Evolutionary conservation across 2,888 invertebrate species (phyloP), one percentile per base, ranked within the genome.

Genomic region (Hirtodrosophila confusa): DNA sequence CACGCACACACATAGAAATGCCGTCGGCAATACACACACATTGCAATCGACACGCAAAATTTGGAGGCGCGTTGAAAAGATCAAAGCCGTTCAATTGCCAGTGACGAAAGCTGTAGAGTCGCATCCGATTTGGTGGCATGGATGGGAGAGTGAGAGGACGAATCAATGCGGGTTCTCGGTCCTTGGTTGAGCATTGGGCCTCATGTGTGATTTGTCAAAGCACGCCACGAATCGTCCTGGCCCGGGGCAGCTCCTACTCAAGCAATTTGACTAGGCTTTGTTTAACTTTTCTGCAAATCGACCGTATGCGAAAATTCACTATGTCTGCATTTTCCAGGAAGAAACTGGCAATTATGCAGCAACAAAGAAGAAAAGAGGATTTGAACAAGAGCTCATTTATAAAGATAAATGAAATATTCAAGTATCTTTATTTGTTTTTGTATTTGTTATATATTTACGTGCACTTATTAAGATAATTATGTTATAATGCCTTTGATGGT

Each of bases 21-120:
- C 85, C 69, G 11, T 36, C 17, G 64, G 75, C 66, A 53, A 51
- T 31, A 48, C 58, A 61, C 12, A 80, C 29, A 44, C 57, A 60
- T 55, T 74, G 78, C 79, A 80, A 85, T 85, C 87, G 82, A 87
- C 85, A 83, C 69, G 71, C 73, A 67, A 69, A 88, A 88, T 78
- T 76, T 86, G 78, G 66, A 78, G 68, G 63, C 68, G 79, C 71
- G 84, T 71, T 80, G 85, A 82, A 87, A 88, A 88, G 84, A 88
- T 84, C 84, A 84, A 84, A 84, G 84, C 71, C 65, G 57, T 84
- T 86, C 88, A 88, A 84, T 84, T 88, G 84, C 70, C 83, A 82
- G 64, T 65, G 69, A 50, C 63, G 66, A 66, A 68, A 75, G 75
- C 54, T 67, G 66, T 40, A 75, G 60, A 40, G 44, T 47, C 35